Percentiles rank a stretch among this genome's conserved stretches.
phyloP scores from a whole-genome alignment of 2,888 invertebrate genomes.

The Formica aserva region DNA sequence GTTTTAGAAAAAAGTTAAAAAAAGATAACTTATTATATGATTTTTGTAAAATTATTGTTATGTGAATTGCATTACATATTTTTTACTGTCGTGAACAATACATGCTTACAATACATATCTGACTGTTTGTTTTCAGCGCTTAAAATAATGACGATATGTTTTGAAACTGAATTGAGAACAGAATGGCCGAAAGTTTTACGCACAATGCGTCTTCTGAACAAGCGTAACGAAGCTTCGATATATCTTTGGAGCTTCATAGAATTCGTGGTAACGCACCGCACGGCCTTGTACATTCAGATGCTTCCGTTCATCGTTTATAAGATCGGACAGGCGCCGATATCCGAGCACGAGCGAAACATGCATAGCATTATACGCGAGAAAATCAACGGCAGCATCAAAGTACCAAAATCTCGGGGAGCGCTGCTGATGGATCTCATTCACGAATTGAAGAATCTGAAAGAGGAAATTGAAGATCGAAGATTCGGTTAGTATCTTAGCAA shows the following conservation, averaged over 20 bases:
- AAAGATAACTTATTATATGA: neutral
- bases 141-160: constrained; percentile 98
- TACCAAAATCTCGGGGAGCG: constrained; percentile 94
- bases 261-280: constrained; percentile 97
- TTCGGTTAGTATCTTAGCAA: constrained; percentile 79
- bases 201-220: constrained; percentile 95
- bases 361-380: constrained; percentile 95
- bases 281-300: constrained; percentile 96
- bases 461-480: constrained; percentile 92
- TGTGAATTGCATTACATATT: neutral
- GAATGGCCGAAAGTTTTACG: constrained; percentile 98
- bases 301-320: constrained; percentile 97
- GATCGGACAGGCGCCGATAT: constrained; percentile 92
- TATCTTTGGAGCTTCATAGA: constrained; percentile 98
- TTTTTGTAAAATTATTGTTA: constrained; percentile 4
- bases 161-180: constrained; percentile 95
- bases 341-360: constrained; percentile 94
- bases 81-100: neutral
- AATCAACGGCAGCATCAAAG: constrained; percentile 92
- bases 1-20: neutral
- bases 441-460: constrained; percentile 94
- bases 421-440: constrained; percentile 94
- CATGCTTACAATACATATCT: neutral
- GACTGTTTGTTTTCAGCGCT: constrained; percentile 89
- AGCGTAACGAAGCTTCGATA: constrained; percentile 94